phyloP scores from a whole-genome alignment of 2,888 invertebrate genomes.

The Sussaba pulchella region DNA sequence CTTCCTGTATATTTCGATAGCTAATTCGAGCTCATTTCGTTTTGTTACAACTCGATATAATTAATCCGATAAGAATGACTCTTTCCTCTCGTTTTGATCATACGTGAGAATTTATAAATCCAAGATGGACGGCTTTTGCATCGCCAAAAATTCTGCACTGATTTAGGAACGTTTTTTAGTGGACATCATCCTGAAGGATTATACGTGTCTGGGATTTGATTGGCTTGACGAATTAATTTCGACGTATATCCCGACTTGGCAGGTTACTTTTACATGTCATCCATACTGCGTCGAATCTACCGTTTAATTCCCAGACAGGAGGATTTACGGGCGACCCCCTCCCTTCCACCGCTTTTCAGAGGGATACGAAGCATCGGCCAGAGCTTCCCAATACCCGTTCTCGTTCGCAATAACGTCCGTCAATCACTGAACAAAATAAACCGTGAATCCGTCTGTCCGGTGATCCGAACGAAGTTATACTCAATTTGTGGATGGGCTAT shows the following conservation, averaged over 20 bases:
- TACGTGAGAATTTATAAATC: neutral
- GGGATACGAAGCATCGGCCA: neutral
- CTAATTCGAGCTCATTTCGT: no score
- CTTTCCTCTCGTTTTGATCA: neutral
- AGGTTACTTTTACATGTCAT: conserved; percentile 34
- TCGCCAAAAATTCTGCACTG: neutral
- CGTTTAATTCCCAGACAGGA: conserved; percentile 65
- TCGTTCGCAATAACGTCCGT: conserved; percentile 71
- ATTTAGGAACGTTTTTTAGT: neutral
- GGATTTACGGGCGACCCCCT: conserved; percentile 28
- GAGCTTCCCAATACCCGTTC: conserved; percentile 46
- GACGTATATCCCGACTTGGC: conserved; percentile 29
- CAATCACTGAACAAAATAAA: conserved; percentile 77
- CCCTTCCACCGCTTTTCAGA: neutral
- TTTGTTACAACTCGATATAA: neutral
- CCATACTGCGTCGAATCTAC: conserved; percentile 45
- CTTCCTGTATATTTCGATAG: no score
- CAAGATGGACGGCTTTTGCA: neutral
- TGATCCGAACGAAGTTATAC: conserved; percentile 76
- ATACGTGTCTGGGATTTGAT: conserved; percentile 24
- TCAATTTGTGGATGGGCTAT: conserved; percentile 60
- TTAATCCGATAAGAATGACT: neutral
- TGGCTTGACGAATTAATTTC: conserved; percentile 46
- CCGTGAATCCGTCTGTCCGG: conserved; percentile 77
- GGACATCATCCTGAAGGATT: neutral